Conservation (phyloP, 2,797 vertebrate species). For the Rallus crepitans region DNA sequence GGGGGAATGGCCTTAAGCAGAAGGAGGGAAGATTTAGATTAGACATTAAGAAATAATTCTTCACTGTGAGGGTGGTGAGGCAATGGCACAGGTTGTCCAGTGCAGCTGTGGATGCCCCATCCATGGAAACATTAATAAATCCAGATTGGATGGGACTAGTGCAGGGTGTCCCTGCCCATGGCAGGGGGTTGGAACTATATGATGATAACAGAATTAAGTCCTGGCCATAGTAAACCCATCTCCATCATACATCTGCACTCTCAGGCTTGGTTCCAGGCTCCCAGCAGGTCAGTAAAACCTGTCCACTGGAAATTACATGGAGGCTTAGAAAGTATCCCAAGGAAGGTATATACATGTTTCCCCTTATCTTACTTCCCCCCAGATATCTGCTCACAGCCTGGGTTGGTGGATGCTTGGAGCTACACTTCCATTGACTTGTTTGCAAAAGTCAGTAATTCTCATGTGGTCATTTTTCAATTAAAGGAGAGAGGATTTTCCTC, state of each 20-base stretch:
- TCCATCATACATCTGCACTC: background rate
- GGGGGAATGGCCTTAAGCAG: too few species aligned
- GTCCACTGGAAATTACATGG: background rate
- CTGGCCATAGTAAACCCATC: background rate
- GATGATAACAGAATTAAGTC: background rate
- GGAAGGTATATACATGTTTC: background rate
- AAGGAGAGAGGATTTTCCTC: background rate
- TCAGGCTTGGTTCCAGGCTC: background rate
- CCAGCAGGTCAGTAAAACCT: background rate
- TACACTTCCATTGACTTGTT: background rate
- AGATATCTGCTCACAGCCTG: background rate
- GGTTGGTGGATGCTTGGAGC: background rate
- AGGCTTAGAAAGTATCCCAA: background rate
- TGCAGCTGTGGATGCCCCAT: too few species aligned
- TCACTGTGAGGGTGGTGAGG: too few species aligned
- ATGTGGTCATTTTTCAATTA: fast-evolving
- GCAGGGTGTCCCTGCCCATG: too few species aligned
- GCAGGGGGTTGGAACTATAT: too few species aligned
- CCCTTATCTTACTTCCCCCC: background rate
- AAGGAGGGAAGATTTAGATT: too few species aligned
- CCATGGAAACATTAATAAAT: too few species aligned
- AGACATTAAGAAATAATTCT: too few species aligned
- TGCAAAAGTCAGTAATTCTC: background rate
- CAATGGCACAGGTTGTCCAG: too few species aligned
- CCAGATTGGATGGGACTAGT: too few species aligned